A percentile compares a stretch with the other conserved stretches of the same genome.
phyloP scores from a whole-genome alignment of 2,888 invertebrate genomes.

The Cybosia mesomella region DNA sequence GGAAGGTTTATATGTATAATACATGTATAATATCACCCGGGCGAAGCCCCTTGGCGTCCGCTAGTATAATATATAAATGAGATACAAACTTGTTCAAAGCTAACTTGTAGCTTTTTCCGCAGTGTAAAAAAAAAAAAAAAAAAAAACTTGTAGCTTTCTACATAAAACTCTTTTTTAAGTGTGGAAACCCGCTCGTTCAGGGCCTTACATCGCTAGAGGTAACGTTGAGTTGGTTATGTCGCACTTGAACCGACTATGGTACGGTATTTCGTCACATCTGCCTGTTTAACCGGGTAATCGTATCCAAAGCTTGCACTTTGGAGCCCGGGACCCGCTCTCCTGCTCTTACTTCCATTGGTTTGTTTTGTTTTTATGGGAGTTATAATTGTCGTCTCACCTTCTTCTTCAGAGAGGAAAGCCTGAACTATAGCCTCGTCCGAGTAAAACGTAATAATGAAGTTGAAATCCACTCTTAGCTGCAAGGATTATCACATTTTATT shows the following conservation, averaged over 20 bases:
- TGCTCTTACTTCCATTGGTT: not conserved
- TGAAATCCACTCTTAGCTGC: not conserved
- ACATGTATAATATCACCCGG: too few species aligned
- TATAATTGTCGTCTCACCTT: not conserved
- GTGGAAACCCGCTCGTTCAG: too few species aligned
- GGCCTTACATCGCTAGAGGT: not conserved
- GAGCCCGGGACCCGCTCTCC: not conserved
- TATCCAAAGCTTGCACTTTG: not conserved
- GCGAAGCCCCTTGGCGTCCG: too few species aligned
- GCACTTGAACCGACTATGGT: too few species aligned
- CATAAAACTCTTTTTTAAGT: not conserved
- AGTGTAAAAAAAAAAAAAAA: too few species aligned
- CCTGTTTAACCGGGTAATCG: too few species aligned
- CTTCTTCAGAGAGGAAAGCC: too few species aligned
- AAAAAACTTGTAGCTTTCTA: too few species aligned
- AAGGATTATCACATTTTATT: not conserved
- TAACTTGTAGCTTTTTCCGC: not conserved
- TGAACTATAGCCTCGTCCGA: too few species aligned
- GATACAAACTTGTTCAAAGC: not conserved
- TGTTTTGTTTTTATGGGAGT: not conserved
- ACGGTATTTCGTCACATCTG: too few species aligned
- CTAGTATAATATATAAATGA: too few species aligned
- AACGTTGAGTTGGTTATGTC: not conserved
- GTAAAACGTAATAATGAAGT: not conserved
- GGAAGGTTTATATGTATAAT: too few species aligned